These are phyloP conservation scores for Acleris laterana DNA, from an alignment of 2,888 invertebrate species.

Conservation along the genomic window DNA sequence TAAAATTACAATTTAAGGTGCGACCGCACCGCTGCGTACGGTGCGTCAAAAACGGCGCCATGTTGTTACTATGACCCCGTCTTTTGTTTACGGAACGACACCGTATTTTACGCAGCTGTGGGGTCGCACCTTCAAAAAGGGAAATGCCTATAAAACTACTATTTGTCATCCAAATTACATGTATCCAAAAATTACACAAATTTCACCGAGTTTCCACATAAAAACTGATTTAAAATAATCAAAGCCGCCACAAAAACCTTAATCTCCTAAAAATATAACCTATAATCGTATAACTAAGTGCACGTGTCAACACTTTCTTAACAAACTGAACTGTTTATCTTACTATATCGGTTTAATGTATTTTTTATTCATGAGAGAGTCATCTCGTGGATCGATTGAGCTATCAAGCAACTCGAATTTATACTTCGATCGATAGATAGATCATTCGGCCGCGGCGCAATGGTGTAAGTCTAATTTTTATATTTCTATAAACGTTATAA, in stretches of 20 bases:
- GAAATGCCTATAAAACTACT: neutral
- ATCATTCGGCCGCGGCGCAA: slow-evolving; percentile 45
- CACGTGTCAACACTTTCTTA: slow-evolving; percentile 18
- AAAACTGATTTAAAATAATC: slow-evolving; percentile 15
- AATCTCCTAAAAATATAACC: slow-evolving; percentile 1
- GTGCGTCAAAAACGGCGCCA: too few relatives aligned
- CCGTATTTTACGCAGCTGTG: too few relatives aligned
- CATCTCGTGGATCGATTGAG: slow-evolving; percentile 61
- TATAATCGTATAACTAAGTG: slow-evolving; percentile 16
- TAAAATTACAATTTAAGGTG: too few relatives aligned
- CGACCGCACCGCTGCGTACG: too few relatives aligned
- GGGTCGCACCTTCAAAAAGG: neutral
- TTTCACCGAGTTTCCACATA: slow-evolving; percentile 7
- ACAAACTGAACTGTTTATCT: slow-evolving; percentile 44
- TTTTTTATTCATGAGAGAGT: slow-evolving; percentile 69
- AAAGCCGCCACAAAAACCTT: slow-evolving; percentile 10
- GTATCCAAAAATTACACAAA: slow-evolving; percentile 7
- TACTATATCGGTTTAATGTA: slow-evolving; percentile 55
- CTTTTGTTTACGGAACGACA: too few relatives aligned
- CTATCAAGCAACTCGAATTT: slow-evolving; percentile 55
- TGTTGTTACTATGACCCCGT: too few relatives aligned
- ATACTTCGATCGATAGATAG: slow-evolving; percentile 48
- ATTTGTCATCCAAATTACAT: neutral
- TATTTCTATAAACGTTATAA: slow-evolving; percentile 34
- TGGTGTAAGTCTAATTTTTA: slow-evolving; percentile 48